Percentiles rank a stretch among this genome's conserved stretches.
Evolutionary conservation across 2,888 invertebrate genomes (phyloP).

Genomic region (Atherix ibis): DNA sequence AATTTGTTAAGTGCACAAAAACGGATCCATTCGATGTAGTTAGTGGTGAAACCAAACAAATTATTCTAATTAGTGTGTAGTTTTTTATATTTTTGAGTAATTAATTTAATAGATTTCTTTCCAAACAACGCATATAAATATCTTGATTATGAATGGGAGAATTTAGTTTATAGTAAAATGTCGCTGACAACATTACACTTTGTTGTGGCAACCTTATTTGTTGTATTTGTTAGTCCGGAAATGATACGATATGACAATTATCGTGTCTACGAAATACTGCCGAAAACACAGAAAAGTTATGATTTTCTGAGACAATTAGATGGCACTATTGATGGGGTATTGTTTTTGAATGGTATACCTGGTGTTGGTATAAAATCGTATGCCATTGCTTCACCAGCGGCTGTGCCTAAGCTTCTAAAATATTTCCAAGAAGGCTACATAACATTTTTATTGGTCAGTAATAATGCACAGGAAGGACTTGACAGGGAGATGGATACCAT

Average conservation of each 20-base stretch:
- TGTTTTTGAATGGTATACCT: slow-evolving; percentile 35
- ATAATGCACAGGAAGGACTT: slow-evolving; percentile 32
- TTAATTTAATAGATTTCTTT: no score
- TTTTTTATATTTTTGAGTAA: no score
- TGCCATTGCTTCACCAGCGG: slow-evolving; percentile 33
- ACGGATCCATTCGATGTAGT: no score
- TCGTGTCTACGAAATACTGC: slow-evolving; percentile 42
- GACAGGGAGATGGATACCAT: not conserved
- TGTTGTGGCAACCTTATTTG: no score
- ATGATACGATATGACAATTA: slow-evolving; percentile 39
- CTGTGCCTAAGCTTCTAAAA: slow-evolving; percentile 23
- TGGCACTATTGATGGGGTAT: slow-evolving; percentile 22
- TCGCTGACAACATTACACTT: no score
- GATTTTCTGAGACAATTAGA: slow-evolving; percentile 35
- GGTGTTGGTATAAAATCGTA: slow-evolving; percentile 33
- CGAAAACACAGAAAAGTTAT: slow-evolving; percentile 36
- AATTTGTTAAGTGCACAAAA: no score
- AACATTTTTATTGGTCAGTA: slow-evolving; percentile 22
- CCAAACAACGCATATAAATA: no score
- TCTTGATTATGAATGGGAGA: no score
- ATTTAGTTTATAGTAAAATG: no score
- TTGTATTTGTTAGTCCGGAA: no score
- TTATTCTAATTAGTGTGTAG: no score
- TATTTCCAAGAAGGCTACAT: slow-evolving; percentile 19
- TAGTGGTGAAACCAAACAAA: no score